Conservation (phyloP, 2,113 vertebrate species). For the Danionella cerebrum region DNA sequence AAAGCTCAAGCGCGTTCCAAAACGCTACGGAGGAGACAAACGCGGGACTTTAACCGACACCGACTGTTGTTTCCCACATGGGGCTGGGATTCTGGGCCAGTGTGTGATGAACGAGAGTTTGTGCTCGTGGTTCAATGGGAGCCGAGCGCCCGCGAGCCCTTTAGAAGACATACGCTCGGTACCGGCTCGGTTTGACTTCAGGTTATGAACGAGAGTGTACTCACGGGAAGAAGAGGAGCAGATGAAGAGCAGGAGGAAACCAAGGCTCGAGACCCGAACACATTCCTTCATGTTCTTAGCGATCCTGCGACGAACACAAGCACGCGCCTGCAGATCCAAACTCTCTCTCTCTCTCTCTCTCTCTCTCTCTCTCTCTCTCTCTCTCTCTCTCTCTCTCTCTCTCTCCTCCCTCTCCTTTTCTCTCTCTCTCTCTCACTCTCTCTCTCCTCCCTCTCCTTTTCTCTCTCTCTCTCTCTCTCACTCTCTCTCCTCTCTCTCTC, state of each 20-base stretch:
- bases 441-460: neutral
- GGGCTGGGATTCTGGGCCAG: too few relatives aligned
- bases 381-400: neutral
- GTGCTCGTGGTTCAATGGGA: too few relatives aligned
- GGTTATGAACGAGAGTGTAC: too few relatives aligned
- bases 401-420: neutral
- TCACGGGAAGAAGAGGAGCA: constrained; percentile 39
- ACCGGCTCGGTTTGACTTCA: too few relatives aligned
- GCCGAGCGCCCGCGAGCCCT: too few relatives aligned
- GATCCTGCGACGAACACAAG: too few relatives aligned
- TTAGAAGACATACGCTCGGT: too few relatives aligned
- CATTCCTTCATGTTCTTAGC: neutral
- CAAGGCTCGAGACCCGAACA: constrained; percentile 38
- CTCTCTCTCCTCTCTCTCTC: neutral
- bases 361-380: neutral
- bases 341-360: neutral
- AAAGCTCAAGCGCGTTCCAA: too few relatives aligned
- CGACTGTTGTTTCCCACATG: too few relatives aligned
- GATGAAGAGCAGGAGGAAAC: constrained; percentile 55
- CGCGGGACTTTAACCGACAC: too few relatives aligned
- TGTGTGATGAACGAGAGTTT: too few relatives aligned
- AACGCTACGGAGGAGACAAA: too few relatives aligned
- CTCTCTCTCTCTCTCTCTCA: neutral
- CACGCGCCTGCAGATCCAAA: neutral
- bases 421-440: constrained; percentile 3